Evolutionary conservation across 2,797 vertebrate species (phyloP), one percentile per base, ranked within the genome.

Genomic region (Leptodactylus fallax): DNA sequence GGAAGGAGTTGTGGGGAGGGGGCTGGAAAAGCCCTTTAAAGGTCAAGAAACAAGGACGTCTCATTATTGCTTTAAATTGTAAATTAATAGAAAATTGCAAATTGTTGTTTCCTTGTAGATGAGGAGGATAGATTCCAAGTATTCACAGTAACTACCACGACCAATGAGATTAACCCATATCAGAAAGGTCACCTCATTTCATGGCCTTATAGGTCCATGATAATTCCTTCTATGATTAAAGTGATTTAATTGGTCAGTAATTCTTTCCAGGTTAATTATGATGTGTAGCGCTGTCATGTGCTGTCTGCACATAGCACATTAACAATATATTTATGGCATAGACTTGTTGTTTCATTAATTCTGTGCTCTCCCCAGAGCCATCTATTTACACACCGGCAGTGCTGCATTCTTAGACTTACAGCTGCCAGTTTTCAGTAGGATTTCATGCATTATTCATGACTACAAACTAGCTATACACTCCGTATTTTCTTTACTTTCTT

Each of bases 361-460:
- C 81, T 69, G 27, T 79, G 81, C 60, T 27, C 56, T 84, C 87
- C 76, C 81, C 25, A 27, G 87, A 88, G 87, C 61, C 74, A 36
- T 56, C 81, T 58, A 79, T 84, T 78, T 79, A 79, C 81, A 79
- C 83, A 25, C 25, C 87, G 78, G 81, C 86, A 83, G 74, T 49
- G 27, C 23, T 87, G 23, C 72, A 25, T 72, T 79, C 81, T 79
- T 84, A 88, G 76, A 84, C 65, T n/a, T 79, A 71, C 77, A 51
- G 81, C 81, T 88, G 87, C 81, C 81, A 79, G 36, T 79, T 79
- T 71, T 53, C 74, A 79, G 76, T 27, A 60, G 63, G 60, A 71
- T 69, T 27, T 84, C 76, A 84, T 88, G 81, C 63, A 84, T 88
- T 88, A 88, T 88, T 82, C 63, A 88, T 84, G n/a, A 84, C 49